Evolutionary conservation across 2,797 vertebrate genomes (phyloP).

Genomic region (Acanthiza pusilla): DNA sequence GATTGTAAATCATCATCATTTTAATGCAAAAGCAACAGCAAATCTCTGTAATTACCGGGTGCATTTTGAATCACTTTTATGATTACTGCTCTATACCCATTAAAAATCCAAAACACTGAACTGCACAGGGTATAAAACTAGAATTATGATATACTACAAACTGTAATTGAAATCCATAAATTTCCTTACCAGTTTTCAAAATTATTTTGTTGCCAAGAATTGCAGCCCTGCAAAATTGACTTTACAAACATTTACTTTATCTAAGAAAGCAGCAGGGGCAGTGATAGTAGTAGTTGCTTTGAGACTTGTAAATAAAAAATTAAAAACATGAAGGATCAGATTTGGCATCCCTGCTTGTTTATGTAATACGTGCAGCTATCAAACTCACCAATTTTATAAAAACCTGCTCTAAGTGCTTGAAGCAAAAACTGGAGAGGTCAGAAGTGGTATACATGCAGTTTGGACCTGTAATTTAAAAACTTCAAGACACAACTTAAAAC

Average conservation of each 20-base stretch:
- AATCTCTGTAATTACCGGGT: slow-evolving; percentile 78
- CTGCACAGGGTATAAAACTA: slow-evolving; percentile 72
- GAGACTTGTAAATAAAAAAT: not conserved
- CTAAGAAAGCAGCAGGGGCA: not conserved
- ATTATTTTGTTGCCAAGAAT: slow-evolving; percentile 69
- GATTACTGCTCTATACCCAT: slow-evolving; percentile 74
- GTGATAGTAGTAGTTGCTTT: not conserved
- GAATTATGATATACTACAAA: slow-evolving; percentile 74
- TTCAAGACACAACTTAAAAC: not conserved
- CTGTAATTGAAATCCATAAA: slow-evolving; percentile 78
- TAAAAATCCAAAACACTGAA: slow-evolving; percentile 77
- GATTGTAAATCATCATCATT: slow-evolving; percentile 74
- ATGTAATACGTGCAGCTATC: not conserved
- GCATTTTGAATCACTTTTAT: slow-evolving; percentile 79
- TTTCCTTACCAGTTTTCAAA: slow-evolving; percentile 62
- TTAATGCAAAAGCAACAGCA: slow-evolving; percentile 75
- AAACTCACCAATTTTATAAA: not conserved
- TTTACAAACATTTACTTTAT: slow-evolving; percentile 61
- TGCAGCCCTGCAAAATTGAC: slow-evolving; percentile 49
- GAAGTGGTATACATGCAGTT: not conserved
- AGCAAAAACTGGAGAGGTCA: not conserved
- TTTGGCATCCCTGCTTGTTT: not conserved
- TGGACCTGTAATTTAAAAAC: not conserved
- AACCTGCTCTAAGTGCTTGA: not conserved
- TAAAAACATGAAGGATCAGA: not conserved